Conservation (phyloP, 2,888 invertebrate species). For the Opisthograptis luteolata region DNA sequence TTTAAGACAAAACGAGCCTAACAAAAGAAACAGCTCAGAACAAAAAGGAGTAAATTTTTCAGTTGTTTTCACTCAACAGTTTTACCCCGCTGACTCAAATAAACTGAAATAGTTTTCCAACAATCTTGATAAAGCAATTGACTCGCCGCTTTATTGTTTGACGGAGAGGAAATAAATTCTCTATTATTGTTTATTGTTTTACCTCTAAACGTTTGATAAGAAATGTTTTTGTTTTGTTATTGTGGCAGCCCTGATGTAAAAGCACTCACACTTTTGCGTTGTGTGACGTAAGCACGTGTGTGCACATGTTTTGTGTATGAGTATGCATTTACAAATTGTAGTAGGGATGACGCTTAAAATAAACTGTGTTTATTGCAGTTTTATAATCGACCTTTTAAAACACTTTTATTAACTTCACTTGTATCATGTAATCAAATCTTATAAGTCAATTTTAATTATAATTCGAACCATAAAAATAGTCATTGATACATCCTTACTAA, state of each 20-base stretch:
- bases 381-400: no score
- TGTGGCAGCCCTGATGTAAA: slow-evolving; percentile 5
- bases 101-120: slow-evolving; percentile 44
- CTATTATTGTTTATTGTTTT: slow-evolving; percentile 29
- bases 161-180: slow-evolving; percentile 31
- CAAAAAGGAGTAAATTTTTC: slow-evolving; percentile 28
- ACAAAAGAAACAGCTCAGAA: slow-evolving; percentile 28
- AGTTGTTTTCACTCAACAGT: slow-evolving; percentile 26
- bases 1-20: slow-evolving; percentile 28
- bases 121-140: slow-evolving; percentile 49
- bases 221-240: slow-evolving; percentile 8
- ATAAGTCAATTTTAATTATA: no score
- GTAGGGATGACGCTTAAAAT: slow-evolving; percentile 3
- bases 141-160: slow-evolving; percentile 26
- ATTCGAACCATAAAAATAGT: no score
- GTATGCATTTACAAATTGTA: not conserved
- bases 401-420: no score
- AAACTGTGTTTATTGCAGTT: no score
- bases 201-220: slow-evolving; percentile 13
- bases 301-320: not conserved
- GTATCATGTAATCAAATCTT: no score
- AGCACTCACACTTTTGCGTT: not conserved
- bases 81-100: slow-evolving; percentile 27
- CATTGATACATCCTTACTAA: no score
- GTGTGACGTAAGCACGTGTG: not conserved